These are phyloP conservation scores for Myodes glareolus DNA, from an alignment of 2,113 vertebrate species.

Conservation along the genomic window DNA sequence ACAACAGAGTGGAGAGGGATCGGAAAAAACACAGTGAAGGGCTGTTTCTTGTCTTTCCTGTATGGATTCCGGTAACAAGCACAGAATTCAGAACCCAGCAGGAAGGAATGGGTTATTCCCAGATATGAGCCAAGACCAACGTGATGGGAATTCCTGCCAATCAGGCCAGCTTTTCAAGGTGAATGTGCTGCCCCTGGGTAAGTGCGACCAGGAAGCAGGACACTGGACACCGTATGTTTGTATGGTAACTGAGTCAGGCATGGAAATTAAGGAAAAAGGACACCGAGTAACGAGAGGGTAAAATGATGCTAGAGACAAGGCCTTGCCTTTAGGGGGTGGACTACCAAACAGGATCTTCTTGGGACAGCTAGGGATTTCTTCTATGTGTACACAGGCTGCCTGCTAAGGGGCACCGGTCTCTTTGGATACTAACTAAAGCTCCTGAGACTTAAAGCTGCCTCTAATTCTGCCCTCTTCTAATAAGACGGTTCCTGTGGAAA, in stretches of 20 bases:
- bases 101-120: neutral
- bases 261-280: constrained; percentile 48
- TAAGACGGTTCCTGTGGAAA: constrained; percentile 19
- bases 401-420: neutral
- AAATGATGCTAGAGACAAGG: neutral
- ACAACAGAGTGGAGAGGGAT: neutral
- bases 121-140: constrained; percentile 40
- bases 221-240: neutral
- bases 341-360: neutral
- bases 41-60: neutral
- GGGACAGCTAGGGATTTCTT: neutral
- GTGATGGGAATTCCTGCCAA: constrained; percentile 36
- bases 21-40: neutral
- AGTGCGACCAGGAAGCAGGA: neutral
- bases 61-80: constrained; percentile 9
- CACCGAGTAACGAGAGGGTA: neutral
- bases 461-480: neutral
- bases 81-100: constrained; percentile 43
- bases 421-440: neutral
- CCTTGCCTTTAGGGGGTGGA: neutral
- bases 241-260: neutral
- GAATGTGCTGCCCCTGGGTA: neutral
- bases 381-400: neutral
- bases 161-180: neutral
- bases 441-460: neutral